Evolutionary conservation across 2,888 invertebrate genomes (phyloP).

Genomic region (Cyclophora punctaria): DNA sequence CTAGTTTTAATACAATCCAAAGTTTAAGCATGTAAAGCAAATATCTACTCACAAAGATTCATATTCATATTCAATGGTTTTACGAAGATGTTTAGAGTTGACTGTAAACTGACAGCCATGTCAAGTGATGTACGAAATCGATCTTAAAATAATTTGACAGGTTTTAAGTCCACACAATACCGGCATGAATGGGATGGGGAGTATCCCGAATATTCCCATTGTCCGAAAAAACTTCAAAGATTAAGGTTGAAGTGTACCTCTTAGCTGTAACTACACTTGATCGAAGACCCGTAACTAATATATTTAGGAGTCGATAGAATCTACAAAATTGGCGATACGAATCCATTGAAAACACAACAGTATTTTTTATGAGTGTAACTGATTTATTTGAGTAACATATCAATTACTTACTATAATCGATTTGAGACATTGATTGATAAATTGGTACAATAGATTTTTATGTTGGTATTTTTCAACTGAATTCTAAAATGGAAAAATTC

Average conservation of each 20-base stretch:
- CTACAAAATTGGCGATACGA: conserved; percentile 24
- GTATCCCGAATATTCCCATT: conserved; percentile 12
- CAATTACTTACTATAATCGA: not conserved
- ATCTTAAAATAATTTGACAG: conserved; percentile 22
- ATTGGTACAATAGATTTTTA: too few relatives aligned
- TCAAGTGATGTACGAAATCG: conserved; percentile 8
- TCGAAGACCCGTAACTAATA: conserved; percentile 29
- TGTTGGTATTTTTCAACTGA: too few relatives aligned
- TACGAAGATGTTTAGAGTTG: too few relatives aligned
- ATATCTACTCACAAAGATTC: too few relatives aligned
- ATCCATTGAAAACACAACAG: conserved; percentile 18
- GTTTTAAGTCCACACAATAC: conserved; percentile 23
- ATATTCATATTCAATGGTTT: too few relatives aligned
- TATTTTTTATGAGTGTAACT: too few relatives aligned
- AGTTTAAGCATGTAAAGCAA: too few relatives aligned
- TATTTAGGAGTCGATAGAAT: conserved; percentile 18
- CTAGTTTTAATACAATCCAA: too few relatives aligned
- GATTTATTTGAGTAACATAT: not conserved
- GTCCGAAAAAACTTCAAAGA: conserved; percentile 6
- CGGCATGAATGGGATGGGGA: conserved; percentile 11
- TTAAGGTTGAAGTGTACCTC: not conserved
- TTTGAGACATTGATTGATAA: not conserved
- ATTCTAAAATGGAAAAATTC: too few relatives aligned
- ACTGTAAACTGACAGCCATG: conserved; percentile 6
- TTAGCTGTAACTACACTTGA: conserved; percentile 23